Percentiles rank a stretch among this genome's conserved stretches.
Conservation (phyloP, 1,140 invertebrate species). For the Zophobas atratus region DNA sequence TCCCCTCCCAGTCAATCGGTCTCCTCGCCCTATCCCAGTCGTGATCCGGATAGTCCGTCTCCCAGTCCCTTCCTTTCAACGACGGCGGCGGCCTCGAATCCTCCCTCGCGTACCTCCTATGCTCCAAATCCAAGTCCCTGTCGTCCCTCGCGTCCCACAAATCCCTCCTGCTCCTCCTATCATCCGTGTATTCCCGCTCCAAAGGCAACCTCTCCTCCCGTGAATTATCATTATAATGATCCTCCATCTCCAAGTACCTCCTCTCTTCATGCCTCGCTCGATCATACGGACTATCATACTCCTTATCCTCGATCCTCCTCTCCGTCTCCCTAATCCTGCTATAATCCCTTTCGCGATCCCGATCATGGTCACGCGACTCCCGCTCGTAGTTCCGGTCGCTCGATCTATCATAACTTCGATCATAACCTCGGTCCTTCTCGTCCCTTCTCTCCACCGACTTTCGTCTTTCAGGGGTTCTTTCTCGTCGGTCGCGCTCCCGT, state of each 20-base stretch:
- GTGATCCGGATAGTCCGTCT: slow-evolving; percentile 60
- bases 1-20: slow-evolving; percentile 63
- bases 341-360: slow-evolving; percentile 50
- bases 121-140: slow-evolving; percentile 51
- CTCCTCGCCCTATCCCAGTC: slow-evolving; percentile 63
- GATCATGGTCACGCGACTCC: slow-evolving; percentile 47
- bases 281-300: slow-evolving; percentile 64
- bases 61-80: slow-evolving; percentile 59
- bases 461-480: slow-evolving; percentile 51
- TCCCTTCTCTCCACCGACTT: slow-evolving; percentile 62
- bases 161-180: slow-evolving; percentile 60
- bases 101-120: slow-evolving; percentile 57
- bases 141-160: slow-evolving; percentile 64
- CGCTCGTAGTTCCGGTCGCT: slow-evolving; percentile 50
- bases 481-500: slow-evolving; percentile 52
- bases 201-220: slow-evolving; percentile 62
- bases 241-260: slow-evolving; percentile 63
- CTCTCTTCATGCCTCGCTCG: slow-evolving; percentile 61
- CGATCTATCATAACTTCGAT: slow-evolving; percentile 55
- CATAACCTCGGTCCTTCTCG: slow-evolving; percentile 54
- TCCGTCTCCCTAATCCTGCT: slow-evolving; percentile 52
- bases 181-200: slow-evolving; percentile 62
- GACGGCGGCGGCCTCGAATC: slow-evolving; percentile 55
- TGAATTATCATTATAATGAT: slow-evolving; percentile 61
- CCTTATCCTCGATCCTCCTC: slow-evolving; percentile 62